A percentile compares a stretch with the other conserved stretches of the same genome.
phyloP scores from a whole-genome alignment of 2,888 invertebrate species.

The Nowickia ferox region DNA sequence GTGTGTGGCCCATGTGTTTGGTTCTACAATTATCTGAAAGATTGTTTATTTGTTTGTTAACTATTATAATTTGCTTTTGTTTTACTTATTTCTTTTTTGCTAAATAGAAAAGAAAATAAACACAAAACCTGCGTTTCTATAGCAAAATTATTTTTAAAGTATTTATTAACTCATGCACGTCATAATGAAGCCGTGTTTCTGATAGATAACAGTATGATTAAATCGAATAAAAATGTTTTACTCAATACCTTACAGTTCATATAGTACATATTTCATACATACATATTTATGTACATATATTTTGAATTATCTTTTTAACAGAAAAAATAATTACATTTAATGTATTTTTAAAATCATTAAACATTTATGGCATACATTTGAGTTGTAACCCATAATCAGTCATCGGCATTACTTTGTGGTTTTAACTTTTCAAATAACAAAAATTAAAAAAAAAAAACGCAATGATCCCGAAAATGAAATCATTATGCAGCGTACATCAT shows the following conservation, averaged over 20 bases:
- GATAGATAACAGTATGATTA: constrained; percentile 27
- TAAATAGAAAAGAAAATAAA: no score
- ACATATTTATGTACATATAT: not conserved
- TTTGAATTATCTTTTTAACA: not conserved
- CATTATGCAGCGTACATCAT: not conserved
- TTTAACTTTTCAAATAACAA: constrained; percentile 7
- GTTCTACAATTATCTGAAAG: no score
- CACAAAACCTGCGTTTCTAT: no score
- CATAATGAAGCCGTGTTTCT: not conserved
- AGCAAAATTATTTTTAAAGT: constrained; percentile 40
- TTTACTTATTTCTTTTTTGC: no score
- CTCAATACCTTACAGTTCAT: not conserved
- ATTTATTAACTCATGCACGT: constrained; percentile 23
- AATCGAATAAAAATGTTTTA: constrained; percentile 17
- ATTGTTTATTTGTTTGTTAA: no score
- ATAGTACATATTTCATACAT: not conserved
- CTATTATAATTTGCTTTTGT: no score
- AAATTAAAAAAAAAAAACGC: not conserved
- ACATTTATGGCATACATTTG: constrained; percentile 51
- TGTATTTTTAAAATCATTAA: constrained; percentile 43
- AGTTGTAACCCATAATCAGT: constrained; percentile 56
- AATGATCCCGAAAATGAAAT: constrained; percentile 14
- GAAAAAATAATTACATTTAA: constrained; percentile 57
- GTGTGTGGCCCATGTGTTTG: no score
- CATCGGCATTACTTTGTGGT: constrained; percentile 58